Base-by-base conservation (phyloP, 2,797 vertebrate species). In the Eulemur mongoz region DNA sequence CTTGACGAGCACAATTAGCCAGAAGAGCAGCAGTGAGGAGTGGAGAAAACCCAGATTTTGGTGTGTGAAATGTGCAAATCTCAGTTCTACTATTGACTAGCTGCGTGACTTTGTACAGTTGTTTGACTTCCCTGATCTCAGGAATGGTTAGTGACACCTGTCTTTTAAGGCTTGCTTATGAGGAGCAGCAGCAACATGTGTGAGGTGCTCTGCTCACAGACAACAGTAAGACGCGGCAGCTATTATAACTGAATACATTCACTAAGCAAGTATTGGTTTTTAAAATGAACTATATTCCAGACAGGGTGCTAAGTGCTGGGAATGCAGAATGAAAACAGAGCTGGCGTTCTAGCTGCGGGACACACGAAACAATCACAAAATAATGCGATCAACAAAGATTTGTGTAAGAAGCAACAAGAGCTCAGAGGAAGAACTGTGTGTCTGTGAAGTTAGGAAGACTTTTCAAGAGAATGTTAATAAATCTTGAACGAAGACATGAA, bases 291-390 rank as follows among this genome's bases (percentile, higher is more conserved):
- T 18, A 3, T 22, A 59, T 79, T 38, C 52, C 4, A 32, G 63
- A 32, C 70, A 14, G 1, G 20, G 45, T 3, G 15, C 48, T 27
- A 2, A 59, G 32, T 1, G 5, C 32, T n/a, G n/a, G 54, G 54
- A 57, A 57, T 0, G 9, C 54, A 65, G 45, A 20, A n/a, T 15
- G 59, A 17, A 59, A 61, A 12, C 20, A 10, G 30, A 61, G 22
- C 17, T 30, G 45, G 38, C 17, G 2, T 0, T 38, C 20, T 7
- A 27, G 32, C 20, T 27, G 25, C 0, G 0, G 57, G 30, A 5
- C 6, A 5, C 7, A 9, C 0, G 0, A 11, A 69, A 57, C 20
- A 52, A 18, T 12, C 35, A 70, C 3, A 25, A 65, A 50, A 27
- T 25, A 13, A 65, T 65, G 63, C 0, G 20, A 80, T 17, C 6